phyloP scores from a whole-genome alignment of 1,140 invertebrate species.

The Drosophila pectinifera region DNA sequence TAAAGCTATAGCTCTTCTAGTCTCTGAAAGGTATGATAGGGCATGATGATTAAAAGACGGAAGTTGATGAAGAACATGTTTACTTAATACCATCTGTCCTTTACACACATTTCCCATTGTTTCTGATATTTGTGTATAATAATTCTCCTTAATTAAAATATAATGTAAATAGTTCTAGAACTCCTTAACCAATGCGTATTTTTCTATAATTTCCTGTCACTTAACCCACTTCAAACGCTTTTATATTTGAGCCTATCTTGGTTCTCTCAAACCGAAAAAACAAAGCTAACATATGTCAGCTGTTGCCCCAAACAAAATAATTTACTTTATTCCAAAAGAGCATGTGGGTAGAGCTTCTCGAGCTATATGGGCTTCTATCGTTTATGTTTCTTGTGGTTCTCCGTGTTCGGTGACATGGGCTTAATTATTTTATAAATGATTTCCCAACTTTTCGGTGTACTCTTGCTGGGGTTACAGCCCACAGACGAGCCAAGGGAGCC shows the following conservation, averaged over 20 bases:
- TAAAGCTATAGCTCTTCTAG: too few species aligned
- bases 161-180: background rate
- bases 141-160: background rate
- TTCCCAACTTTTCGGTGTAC: conserved; percentile 45
- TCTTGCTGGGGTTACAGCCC: conserved; percentile 31
- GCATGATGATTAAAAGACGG: too few species aligned
- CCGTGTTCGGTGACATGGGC: conserved; percentile 55
- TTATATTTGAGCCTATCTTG: background rate
- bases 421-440: conserved; percentile 79
- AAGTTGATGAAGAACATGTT: too few species aligned
- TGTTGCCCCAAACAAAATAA: conserved; percentile 30
- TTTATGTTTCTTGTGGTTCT: conserved; percentile 6
- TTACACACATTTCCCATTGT: too few species aligned
- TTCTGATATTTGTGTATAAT: too few species aligned
- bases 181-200: background rate
- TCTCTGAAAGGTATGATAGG: too few species aligned
- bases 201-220: background rate
- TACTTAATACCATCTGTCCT: too few species aligned
- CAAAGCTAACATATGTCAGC: conserved; percentile 29
- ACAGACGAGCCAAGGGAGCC: conserved; percentile 27
- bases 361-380: conserved; percentile 1
- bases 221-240: background rate
- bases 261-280: conserved; percentile 1
- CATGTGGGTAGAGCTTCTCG: conserved; percentile 24
- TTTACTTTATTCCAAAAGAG: conserved; percentile 6